Conservation (phyloP, 2,113 vertebrate species). For the Urocolius indicus region DNA sequence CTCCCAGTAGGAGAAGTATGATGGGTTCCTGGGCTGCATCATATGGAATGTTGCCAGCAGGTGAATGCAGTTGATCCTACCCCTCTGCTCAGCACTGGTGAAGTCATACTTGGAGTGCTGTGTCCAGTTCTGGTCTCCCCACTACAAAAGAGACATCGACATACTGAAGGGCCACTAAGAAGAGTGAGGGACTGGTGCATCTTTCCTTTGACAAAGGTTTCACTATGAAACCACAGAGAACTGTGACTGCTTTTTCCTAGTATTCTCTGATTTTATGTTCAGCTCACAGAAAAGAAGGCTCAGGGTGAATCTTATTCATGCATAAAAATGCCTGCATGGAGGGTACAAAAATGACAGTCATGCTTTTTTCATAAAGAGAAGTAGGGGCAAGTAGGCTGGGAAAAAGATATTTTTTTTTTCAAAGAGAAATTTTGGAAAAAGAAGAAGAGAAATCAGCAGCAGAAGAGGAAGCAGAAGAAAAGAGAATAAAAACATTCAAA, state of each 20-base stretch:
- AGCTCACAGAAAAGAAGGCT: neutral
- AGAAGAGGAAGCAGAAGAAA: no score
- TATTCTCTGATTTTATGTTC: neutral
- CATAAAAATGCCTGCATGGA: neutral
- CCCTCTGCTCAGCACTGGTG: neutral
- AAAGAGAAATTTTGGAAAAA: no score
- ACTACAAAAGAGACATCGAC: neutral
- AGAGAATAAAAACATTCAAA: no score
- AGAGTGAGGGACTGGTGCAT: neutral
- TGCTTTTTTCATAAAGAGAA: neutral
- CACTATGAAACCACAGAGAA: neutral
- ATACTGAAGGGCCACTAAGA: neutral
- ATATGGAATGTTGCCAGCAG: neutral
- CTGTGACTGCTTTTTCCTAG: neutral
- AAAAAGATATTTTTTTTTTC: no score
- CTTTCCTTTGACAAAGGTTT: neutral
- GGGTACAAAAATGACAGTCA: neutral
- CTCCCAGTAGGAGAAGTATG: neutral
- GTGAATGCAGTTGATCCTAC: neutral
- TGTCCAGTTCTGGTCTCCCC: neutral
- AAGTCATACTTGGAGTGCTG: neutral
- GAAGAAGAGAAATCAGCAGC: no score
- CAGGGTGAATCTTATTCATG: neutral
- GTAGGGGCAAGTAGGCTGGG: no score
- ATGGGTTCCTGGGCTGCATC: neutral